Conservation (phyloP, 2,113 vertebrate species). For the Prietella phreatophila region DNA sequence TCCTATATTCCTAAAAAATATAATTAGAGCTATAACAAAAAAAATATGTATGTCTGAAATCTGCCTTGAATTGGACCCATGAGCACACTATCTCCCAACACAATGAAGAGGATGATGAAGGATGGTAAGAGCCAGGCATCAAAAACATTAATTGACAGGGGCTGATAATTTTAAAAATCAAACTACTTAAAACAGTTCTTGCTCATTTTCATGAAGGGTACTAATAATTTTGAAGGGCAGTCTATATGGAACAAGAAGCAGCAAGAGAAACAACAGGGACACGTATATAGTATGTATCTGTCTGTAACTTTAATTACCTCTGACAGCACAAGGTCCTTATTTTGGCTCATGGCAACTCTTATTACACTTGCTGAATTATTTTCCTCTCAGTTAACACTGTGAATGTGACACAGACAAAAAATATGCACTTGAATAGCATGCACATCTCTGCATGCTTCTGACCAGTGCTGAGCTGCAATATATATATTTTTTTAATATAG, state of each 20-base stretch:
- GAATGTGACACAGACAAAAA: conserved; percentile 38
- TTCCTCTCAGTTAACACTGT: conserved; percentile 46
- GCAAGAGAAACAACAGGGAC: not conserved
- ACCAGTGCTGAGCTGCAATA: conserved; percentile 27
- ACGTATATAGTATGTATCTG: not conserved
- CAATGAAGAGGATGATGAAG: not conserved
- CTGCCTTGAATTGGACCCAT: not conserved
- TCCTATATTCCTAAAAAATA: not conserved
- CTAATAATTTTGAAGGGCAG: not conserved
- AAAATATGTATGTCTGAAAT: not conserved
- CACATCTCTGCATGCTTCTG: not conserved
- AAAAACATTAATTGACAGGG: not conserved
- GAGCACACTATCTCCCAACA: not conserved
- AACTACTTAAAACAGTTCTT: not conserved
- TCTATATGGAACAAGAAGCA: not conserved
- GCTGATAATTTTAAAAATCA: not conserved
- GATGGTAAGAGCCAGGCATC: not conserved
- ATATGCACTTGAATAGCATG: not conserved
- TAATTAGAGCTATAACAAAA: not conserved
- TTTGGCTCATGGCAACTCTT: conserved; percentile 26
- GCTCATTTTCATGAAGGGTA: not conserved
- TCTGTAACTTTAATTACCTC: conserved; percentile 27
- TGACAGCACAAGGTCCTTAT: conserved; percentile 32
- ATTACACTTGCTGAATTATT: conserved; percentile 33
- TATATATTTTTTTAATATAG: not conserved